These are phyloP conservation scores for Agrochola litura DNA, from an alignment of 2,888 invertebrate genomes.

Conservation along the genomic window DNA sequence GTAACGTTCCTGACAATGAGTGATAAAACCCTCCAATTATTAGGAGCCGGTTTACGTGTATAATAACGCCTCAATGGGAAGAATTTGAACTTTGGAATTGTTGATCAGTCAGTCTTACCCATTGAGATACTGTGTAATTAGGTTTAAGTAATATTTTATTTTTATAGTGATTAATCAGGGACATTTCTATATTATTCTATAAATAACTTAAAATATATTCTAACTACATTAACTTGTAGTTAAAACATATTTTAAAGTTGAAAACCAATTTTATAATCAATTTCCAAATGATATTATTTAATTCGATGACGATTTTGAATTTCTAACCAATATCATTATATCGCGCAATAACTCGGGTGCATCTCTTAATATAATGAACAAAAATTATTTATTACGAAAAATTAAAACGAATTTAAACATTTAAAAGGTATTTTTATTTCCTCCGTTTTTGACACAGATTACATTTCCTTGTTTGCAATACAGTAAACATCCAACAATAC, in stretches of 20 bases:
- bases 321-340: conserved; percentile 52
- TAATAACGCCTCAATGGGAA: conserved; percentile 5
- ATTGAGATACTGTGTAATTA: conserved; percentile 29
- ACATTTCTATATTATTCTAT: conserved; percentile 17
- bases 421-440: conserved; percentile 9
- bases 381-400: conserved; percentile 64
- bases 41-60: conserved; percentile 29
- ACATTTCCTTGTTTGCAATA: neutral
- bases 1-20: conserved; percentile 42
- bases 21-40: conserved; percentile 37
- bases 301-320: conserved; percentile 56
- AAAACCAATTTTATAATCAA: conserved; percentile 5
- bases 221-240: conserved; percentile 11
- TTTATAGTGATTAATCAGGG: conserved; percentile 10
- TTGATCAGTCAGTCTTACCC: conserved; percentile 16
- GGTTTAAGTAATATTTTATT: conserved; percentile 29
- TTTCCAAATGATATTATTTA: conserved; percentile 58
- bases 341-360: conserved; percentile 57
- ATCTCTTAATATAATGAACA: conserved; percentile 59
- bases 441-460: neutral
- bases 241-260: conserved; percentile 51
- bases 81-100: conserved; percentile 7
- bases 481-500: neutral
- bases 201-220: conserved; percentile 46
- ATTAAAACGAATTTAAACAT: conserved; percentile 49